phyloP scores from a whole-genome alignment of 2,113 vertebrate species.

The Limnothrissa miodon region DNA sequence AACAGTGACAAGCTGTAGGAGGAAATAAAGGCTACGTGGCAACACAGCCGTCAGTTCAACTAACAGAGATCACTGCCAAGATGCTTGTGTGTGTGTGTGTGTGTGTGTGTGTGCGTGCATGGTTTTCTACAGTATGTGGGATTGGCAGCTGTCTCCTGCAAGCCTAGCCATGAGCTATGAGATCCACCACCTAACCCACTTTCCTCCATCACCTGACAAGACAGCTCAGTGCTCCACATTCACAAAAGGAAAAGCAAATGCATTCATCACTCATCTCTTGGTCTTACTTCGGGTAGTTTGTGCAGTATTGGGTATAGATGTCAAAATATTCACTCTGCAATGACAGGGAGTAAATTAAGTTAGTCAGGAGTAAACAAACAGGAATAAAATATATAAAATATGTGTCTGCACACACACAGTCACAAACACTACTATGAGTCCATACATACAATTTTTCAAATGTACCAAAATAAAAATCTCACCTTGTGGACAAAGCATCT shows the following conservation, averaged over 20 bases:
- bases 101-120: neutral
- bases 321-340: conserved; percentile 90
- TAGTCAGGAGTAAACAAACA: neutral
- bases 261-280: neutral
- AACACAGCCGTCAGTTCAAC: neutral
- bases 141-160: neutral
- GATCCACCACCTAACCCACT: neutral
- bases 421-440: too few relatives aligned
- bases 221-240: neutral
- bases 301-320: conserved; percentile 98
- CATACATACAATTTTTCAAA: neutral
- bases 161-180: neutral
- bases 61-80: neutral
- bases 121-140: neutral
- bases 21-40: neutral
- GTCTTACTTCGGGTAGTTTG: conserved; percentile 95
- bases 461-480: conserved; percentile 42
- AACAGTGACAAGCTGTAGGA: neutral
- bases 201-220: conserved; percentile 3
- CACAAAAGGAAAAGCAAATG: neutral
- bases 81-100: neutral
- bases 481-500: conserved; percentile 93
- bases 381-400: neutral
- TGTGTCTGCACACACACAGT: neutral
- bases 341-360: neutral